Evolutionary conservation across 2,888 invertebrate species (phyloP).

Genomic region (Tanypteryx hageni): DNA sequence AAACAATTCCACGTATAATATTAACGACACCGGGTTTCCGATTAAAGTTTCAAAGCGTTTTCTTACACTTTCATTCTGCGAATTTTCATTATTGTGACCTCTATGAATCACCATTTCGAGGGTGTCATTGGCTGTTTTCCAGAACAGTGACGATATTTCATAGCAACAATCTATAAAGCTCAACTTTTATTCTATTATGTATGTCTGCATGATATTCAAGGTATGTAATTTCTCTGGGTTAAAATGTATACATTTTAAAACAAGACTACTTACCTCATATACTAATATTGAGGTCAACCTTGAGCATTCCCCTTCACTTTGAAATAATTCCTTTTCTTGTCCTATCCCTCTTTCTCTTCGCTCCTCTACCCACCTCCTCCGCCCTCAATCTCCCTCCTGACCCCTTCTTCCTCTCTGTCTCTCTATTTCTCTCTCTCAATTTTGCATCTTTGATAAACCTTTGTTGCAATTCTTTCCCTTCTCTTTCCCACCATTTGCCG

Average conservation of each 20-base stretch:
- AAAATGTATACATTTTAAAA: constrained; percentile 19
- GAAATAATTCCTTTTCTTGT: constrained; percentile 35
- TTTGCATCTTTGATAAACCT: not conserved
- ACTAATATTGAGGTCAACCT: constrained; percentile 35
- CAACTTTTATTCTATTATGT: not conserved
- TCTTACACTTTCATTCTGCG: not conserved
- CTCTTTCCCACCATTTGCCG: not conserved
- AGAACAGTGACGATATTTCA: not conserved
- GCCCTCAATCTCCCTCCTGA: not conserved
- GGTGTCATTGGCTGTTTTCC: not conserved
- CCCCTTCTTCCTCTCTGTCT: not conserved
- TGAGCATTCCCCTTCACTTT: constrained; percentile 17
- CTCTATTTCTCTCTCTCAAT: not conserved
- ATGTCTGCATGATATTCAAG: not conserved
- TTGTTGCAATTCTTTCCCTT: not conserved
- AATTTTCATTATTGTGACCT: not conserved
- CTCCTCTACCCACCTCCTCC: not conserved
- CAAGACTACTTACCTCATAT: constrained; percentile 35
- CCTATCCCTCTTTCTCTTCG: not conserved
- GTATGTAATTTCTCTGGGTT: not conserved
- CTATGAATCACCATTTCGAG: not conserved
- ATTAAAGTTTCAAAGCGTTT: not conserved
- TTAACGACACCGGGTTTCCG: not conserved
- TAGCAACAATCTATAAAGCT: not conserved
- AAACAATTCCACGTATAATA: not conserved